Base-by-base conservation (phyloP, 2,888 invertebrate genomes). In the Hesperia comma region DNA sequence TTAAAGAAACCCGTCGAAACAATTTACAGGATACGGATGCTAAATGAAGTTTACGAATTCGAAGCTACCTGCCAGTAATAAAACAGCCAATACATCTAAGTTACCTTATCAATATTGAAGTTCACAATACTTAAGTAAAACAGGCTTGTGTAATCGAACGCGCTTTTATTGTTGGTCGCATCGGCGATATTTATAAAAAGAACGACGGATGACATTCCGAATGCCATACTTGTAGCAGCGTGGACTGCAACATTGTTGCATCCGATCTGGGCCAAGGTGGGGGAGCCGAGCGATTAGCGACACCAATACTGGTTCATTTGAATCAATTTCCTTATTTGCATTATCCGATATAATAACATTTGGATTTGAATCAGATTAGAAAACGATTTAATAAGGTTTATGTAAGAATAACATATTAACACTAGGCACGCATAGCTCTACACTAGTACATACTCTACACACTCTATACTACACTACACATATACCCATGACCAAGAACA, bases 211-310 rank as follows among this genome's bases (percentile, higher is more conserved):
- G 77, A 74, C 82, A 84, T 81, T 80, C 79, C 77, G 71, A 70
- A 55, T 70, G 68, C 84, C 85, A 74, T 81, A 79, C 66, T 61
- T 68, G 68, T 71, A 67, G 75, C 70, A 68, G 74, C 72, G 73
- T 71, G 77, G 61, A 54, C 26, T 68, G 82, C 83, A 80, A 85
- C 85, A 78, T 68, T 75, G 85, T 85, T 84, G 85, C 84, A 73
- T 57, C 68, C 69, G 72, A 74, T 73, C 74, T 70, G 71, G 68
- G 41, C 55, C 46, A 75, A 77, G 71, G 40, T 56, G 77, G 57
- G 61, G 72, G 74, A 70, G 14, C 37, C 14, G 40, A 17, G 56
- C 56, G 56, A 19, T 56, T 56, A 49, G 49, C 49, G 49, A 49
- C 49, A 49, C 19, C 4, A 19, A 43, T 43, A 46, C 5, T 19